Base-by-base conservation (phyloP, 1,140 invertebrate genomes). In the Cardiocondyla obscurior region DNA sequence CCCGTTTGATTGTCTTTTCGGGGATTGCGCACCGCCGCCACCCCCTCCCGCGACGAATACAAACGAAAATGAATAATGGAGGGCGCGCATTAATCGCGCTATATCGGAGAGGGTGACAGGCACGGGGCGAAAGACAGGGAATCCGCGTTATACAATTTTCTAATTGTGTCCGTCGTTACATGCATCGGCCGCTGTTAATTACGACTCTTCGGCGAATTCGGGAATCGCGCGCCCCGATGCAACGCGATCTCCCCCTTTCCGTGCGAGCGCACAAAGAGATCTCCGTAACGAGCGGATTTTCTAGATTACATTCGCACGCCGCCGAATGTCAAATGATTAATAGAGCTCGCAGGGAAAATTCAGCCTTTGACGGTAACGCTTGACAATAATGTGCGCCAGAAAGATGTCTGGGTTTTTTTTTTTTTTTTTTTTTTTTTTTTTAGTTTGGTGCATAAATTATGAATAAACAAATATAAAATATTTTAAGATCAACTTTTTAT, bases 1-100 rank as follows among this genome's bases (percentile, higher is more conserved):
- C 82, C 67, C 64, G 65, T 89, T 90, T 88, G 88, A 91, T 92
- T 90, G 88, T 90, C 89, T 90, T 91, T 84, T 46, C 79, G 28
- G 77, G 53, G 33, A 58, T 64, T 36, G 55, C 33, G 28, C 36
- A 49, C 14, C 44, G 25, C 30, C 16, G 55, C n/a, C 25, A 44
- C 73, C 30, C 58, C 14, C 3, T 55, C 28, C 10, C 46, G 42
- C 62, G 65, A 55, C 62, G 58, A 81, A 46, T 49, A 49, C 49
- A 76, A 85, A 85, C 58, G 84, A 85, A 85, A 85, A 85, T 69
- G 85, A 86, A 86, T 74, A 85, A 82, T 82, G 85, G 22, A 82
- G 77, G 57, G 74, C 16, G 62, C 49, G 46, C 60, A 46, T 67
- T 85, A 86, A 85, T 85, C 77, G 65, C 74, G 72, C 51, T 25